These are phyloP conservation scores for Pavo muticus DNA, from an alignment of 2,113 vertebrate species.

Conservation along the genomic window DNA sequence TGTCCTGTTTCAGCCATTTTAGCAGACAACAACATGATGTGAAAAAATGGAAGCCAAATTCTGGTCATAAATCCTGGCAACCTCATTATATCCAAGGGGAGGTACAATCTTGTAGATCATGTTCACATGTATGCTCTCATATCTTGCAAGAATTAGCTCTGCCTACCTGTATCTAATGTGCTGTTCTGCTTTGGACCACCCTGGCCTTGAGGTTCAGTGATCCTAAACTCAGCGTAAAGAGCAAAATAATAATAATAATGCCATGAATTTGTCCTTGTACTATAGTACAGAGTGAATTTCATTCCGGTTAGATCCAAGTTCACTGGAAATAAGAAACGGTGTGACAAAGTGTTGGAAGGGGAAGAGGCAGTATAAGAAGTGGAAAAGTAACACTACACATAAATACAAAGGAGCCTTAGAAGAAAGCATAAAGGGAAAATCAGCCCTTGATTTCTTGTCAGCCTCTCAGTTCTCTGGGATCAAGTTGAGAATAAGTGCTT, in stretches of 20 bases:
- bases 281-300: background rate
- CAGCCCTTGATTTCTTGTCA: background rate
- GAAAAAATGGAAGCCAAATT: background rate
- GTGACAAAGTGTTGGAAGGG: rapidly evolving
- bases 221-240: background rate
- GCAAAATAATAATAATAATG: background rate
- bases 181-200: background rate
- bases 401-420: background rate
- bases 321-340: background rate
- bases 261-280: background rate
- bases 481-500: background rate
- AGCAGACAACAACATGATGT: background rate
- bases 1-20: background rate
- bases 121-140: background rate
- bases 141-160: rapidly evolving
- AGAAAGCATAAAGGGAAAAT: background rate
- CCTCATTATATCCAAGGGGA: background rate
- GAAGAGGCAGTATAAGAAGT: background rate
- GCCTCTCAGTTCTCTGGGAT: background rate
- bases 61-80: background rate
- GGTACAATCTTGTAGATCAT: background rate
- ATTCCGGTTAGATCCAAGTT: background rate
- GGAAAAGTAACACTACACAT: background rate
- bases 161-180: rapidly evolving
- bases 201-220: background rate